phyloP scores from a whole-genome alignment of 2,113 vertebrate genomes.

The Petromus typicus region DNA sequence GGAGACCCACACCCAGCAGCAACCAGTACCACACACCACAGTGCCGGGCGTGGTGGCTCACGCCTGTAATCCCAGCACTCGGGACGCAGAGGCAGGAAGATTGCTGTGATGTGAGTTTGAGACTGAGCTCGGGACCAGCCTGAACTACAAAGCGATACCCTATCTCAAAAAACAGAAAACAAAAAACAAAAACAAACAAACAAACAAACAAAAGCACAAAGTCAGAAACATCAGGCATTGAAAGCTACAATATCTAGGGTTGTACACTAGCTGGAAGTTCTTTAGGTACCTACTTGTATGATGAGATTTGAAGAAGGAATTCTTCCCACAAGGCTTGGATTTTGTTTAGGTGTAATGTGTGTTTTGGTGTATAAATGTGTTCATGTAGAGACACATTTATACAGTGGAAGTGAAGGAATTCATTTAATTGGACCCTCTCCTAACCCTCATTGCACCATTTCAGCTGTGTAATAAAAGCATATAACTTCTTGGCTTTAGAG shows the following conservation, averaged over 20 bases:
- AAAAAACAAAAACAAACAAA: too few relatives aligned
- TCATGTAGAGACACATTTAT: not conserved
- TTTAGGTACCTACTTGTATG: not conserved
- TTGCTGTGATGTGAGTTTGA: too few relatives aligned
- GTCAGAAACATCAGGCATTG: not conserved
- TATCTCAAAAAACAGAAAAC: too few relatives aligned
- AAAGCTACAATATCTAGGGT: not conserved
- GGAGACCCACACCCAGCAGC: too few relatives aligned
- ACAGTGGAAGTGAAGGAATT: not conserved
- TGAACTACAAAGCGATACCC: too few relatives aligned
- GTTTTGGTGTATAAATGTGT: too few relatives aligned
- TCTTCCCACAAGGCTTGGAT: not conserved
- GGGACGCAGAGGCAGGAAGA: too few relatives aligned
- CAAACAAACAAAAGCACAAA: not conserved
- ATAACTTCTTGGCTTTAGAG: slow-evolving; percentile 19
- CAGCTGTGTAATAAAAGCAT: not conserved
- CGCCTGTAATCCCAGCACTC: too few relatives aligned
- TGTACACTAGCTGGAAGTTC: not conserved
- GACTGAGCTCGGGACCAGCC: too few relatives aligned
- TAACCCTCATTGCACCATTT: not conserved
- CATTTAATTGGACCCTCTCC: not conserved
- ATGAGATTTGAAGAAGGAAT: not conserved
- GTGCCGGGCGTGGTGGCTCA: too few relatives aligned
- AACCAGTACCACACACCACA: too few relatives aligned
- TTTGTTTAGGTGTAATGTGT: slow-evolving; percentile 28